phyloP scores from a whole-genome alignment of 2,113 vertebrate species.

The Albula goreensis region DNA sequence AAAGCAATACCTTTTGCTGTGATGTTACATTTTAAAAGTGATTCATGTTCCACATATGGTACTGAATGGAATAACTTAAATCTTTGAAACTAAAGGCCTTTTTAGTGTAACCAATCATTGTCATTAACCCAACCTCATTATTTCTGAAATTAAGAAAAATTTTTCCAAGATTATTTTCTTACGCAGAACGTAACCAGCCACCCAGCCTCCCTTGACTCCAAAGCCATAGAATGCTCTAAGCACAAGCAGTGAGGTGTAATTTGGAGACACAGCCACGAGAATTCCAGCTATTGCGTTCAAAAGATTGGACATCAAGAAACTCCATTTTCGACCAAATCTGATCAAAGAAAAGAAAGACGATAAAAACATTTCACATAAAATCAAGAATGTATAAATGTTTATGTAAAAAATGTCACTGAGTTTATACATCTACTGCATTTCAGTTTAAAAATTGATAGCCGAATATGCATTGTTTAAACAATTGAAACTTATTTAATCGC shows the following conservation, averaged over 20 bases:
- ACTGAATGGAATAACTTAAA: neutral
- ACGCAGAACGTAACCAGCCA: conserved; percentile 90
- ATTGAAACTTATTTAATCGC: no score
- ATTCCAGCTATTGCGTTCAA: conserved; percentile 81
- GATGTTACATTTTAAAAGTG: neutral
- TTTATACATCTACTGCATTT: neutral
- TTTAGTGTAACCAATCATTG: neutral
- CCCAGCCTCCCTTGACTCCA: conserved; percentile 91
- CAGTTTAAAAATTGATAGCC: neutral
- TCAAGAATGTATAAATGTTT: neutral
- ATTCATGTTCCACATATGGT: neutral
- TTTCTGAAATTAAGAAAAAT: no score
- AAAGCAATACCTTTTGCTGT: neutral
- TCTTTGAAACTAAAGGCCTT: neutral
- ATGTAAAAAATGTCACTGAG: neutral
- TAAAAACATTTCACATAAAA: neutral
- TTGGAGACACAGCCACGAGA: conserved; percentile 82
- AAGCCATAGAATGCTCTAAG: conserved; percentile 88
- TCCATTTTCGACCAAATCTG: conserved; percentile 86
- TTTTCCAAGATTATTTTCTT: conserved; percentile 48
- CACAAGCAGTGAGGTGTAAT: conserved; percentile 79
- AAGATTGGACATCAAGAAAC: conserved; percentile 83
- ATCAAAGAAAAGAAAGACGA: conserved; percentile 15
- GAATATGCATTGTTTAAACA: no score
- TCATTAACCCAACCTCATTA: no score